Percentiles rank a stretch among this genome's conserved stretches.
These are phyloP conservation scores for Paratrypauchen microcephalus DNA, from an alignment of 2,797 vertebrate species.

Conservation along the genomic window DNA sequence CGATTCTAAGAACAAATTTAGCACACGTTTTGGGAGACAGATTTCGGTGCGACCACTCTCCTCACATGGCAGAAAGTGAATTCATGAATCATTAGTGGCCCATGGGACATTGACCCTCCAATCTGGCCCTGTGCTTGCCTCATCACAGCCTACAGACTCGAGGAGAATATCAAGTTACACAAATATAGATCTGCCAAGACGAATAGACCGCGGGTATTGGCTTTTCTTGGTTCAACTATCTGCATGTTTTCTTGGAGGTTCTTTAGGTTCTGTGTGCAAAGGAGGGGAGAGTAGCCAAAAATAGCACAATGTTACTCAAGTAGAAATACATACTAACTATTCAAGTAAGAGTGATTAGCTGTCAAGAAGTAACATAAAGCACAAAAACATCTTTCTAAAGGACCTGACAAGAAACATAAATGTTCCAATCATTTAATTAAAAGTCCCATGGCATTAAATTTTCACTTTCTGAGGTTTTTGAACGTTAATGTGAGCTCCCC, in stretches of 20 bases:
- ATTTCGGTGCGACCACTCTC: slow-evolving; percentile 37
- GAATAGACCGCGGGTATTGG: slow-evolving; percentile 36
- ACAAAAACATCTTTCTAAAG: too few species aligned
- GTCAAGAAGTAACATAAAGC: too few species aligned
- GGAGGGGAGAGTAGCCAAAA: too few species aligned
- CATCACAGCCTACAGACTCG: slow-evolving; percentile 43
- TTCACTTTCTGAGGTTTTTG: too few species aligned
- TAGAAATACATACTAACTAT: too few species aligned
- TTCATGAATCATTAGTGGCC: slow-evolving; percentile 69
- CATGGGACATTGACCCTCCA: slow-evolving; percentile 60
- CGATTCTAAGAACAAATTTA: slow-evolving; percentile 18
- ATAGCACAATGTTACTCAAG: too few species aligned
- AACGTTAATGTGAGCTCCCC: too few species aligned
- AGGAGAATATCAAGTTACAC: slow-evolving; percentile 50
- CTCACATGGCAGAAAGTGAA: slow-evolving; percentile 56
- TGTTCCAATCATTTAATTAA: too few species aligned
- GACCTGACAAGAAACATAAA: too few species aligned
- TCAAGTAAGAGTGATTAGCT: too few species aligned
- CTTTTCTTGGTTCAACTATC: slow-evolving; percentile 39
- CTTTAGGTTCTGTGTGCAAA: too few species aligned
- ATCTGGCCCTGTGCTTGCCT: slow-evolving; percentile 46
- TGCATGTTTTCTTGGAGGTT: slow-evolving; percentile 24
- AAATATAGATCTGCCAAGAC: slow-evolving; percentile 57
- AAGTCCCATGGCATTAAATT: too few species aligned
- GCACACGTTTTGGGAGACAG: slow-evolving; percentile 25